phyloP scores from a whole-genome alignment of 2,888 invertebrate species.

The Melitaea athalia region DNA sequence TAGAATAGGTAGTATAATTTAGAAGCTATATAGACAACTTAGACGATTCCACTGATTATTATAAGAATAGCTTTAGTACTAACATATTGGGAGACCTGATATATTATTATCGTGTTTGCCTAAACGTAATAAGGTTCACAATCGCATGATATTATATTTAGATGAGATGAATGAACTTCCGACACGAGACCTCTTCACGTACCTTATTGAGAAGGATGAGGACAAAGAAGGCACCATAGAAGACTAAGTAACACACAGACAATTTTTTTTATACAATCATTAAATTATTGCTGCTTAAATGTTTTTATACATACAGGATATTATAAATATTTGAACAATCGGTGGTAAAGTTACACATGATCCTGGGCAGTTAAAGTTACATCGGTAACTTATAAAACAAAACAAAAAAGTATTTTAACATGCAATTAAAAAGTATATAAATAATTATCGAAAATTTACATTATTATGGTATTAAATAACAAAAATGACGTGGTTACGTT shows the following conservation, averaged over 20 bases:
- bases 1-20: conserved; percentile 33
- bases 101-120: conserved; percentile 24
- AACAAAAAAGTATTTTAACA: background rate
- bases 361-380: background rate
- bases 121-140: conserved; percentile 22
- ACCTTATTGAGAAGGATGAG: background rate
- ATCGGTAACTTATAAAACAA: background rate
- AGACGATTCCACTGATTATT: conserved; percentile 33
- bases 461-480: conserved; percentile 8
- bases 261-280: background rate
- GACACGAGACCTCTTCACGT: conserved; percentile 12
- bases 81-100: conserved; percentile 30
- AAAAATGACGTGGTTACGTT: background rate
- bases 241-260: conserved; percentile 4
- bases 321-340: conserved; percentile 13
- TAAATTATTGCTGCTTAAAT: background rate
- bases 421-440: conserved; percentile 8
- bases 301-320: background rate
- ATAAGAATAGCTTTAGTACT: conserved; percentile 18
- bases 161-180: background rate
- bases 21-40: conserved; percentile 39
- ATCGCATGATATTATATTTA: conserved; percentile 2
- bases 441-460: conserved; percentile 1
- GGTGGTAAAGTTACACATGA: conserved; percentile 8
- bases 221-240: conserved; percentile 13